Evolutionary conservation across 2,113 vertebrate genomes (phyloP), one percentile per base, ranked within the genome.

Genomic region (Progne subis): DNA sequence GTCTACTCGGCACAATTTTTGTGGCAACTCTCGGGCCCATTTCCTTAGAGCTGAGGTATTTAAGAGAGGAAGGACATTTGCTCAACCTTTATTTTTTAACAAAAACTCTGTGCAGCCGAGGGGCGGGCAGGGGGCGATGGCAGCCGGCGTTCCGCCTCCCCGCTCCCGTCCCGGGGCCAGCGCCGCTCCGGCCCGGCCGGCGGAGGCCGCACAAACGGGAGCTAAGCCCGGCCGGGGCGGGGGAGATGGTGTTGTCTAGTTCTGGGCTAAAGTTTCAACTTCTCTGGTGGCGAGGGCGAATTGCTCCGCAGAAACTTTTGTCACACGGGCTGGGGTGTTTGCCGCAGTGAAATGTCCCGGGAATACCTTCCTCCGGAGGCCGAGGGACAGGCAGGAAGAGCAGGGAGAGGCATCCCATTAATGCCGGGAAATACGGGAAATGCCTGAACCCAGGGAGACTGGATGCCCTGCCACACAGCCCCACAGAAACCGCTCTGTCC

Each of bases 401-500:
- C 13, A 11, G 34, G 41, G 49, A 82, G 63, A 93, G 37, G 50
- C 64, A 60, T 47, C 55, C 43, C 59, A 15, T 74, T 90, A 88
- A 67, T 63, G 46, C 29, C 4, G 64, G 76, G 86, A 82, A 79
- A 80, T 44, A 82, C 2, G 85, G 85, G 90, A 95, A 92, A 77
- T 90, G 82, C 71, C 86, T 93, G 79, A 90, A 63, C 82, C 14
- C 34, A 67, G 82, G 60, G 75, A 77, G 60, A 6, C 47, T 69
- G 94, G 53, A 71, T 82, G 50, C n/a, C 25, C 5, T 74, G n/a
- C 61, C 82, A 3, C 26, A 34, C 9, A 31, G 50, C 47, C 65
- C 63, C 68, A 77, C 79, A 93, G 92, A 93, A 92, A 83, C 31
- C 29, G 13, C 88, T 94, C 86, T 95, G 92, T 83, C 71, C 64